These are phyloP conservation scores for Aspidiotus rigidus DNA, from an alignment of 2,888 invertebrate species.

Conservation along the genomic window DNA sequence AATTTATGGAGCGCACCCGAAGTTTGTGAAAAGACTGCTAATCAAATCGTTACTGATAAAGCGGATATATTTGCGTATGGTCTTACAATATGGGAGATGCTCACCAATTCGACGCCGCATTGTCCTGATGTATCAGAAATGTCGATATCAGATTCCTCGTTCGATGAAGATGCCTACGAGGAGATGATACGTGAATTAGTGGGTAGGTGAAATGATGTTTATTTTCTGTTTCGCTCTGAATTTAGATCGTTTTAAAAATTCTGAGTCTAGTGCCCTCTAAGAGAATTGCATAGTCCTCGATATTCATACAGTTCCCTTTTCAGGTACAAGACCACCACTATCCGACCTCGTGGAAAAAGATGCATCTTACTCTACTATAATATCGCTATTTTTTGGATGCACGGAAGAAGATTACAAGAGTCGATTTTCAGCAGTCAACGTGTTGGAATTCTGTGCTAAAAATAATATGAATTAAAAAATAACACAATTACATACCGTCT, in stretches of 20 bases:
- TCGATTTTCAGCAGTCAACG: conserved; percentile 51
- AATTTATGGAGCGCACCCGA: conserved; percentile 73
- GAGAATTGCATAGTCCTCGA: too few species aligned
- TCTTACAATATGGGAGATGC: conserved; percentile 70
- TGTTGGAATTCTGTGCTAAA: not conserved
- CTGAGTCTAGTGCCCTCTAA: too few species aligned
- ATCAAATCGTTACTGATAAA: conserved; percentile 53
- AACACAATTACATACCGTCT: too few species aligned
- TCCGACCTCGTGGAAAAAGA: conserved; percentile 48
- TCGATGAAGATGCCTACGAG: conserved; percentile 37
- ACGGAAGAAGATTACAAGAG: conserved; percentile 53
- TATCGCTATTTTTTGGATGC: conserved; percentile 43
- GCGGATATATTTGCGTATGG: conserved; percentile 75
- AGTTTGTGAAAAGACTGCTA: conserved; percentile 45
- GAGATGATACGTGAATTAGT: conserved; percentile 40
- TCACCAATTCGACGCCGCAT: conserved; percentile 63
- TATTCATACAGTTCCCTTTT: conserved; percentile 33
- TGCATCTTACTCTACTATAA: conserved; percentile 52
- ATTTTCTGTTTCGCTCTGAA: too few species aligned
- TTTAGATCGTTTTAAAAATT: too few species aligned
- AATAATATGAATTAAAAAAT: not conserved
- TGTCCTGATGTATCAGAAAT: conserved; percentile 42
- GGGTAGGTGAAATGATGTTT: not conserved
- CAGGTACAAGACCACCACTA: conserved; percentile 61
- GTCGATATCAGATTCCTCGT: conserved; percentile 34